These are phyloP conservation scores for Chroicocephalus ridibundus DNA, from an alignment of 2,113 vertebrate species.

Conservation along the genomic window DNA sequence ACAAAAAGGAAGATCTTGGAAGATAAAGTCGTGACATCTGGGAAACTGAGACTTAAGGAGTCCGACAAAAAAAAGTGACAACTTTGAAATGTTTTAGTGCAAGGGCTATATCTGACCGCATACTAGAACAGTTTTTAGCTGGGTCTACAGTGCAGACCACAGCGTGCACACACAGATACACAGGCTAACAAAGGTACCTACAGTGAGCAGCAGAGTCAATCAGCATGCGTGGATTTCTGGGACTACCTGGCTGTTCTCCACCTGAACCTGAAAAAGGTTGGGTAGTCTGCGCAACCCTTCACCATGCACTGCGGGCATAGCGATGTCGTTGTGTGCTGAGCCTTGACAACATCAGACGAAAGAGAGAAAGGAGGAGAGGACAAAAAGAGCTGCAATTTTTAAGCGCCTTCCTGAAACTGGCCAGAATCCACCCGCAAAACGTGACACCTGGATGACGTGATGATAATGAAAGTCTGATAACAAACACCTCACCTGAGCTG, in stretches of 20 bases:
- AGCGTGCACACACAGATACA: neutral
- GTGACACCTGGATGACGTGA: rapidly evolving
- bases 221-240: neutral
- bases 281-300: neutral
- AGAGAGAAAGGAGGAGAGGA: neutral
- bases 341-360: neutral
- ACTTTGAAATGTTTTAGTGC: neutral
- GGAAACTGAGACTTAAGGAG: neutral
- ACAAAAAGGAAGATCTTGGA: neutral
- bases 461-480: neutral
- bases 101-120: neutral
- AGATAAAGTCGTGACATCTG: neutral
- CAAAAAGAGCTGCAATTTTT: neutral
- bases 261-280: neutral
- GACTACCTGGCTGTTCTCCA: neutral
- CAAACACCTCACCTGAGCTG: neutral
- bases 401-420: neutral
- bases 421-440: neutral
- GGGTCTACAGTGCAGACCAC: neutral
- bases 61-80: neutral
- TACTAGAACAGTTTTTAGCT: neutral
- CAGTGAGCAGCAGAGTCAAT: neutral
- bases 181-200: neutral
- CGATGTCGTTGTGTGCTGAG: neutral
- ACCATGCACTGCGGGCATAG: neutral